These are phyloP conservation scores for Atherinomorus stipes DNA, from an alignment of 2,113 vertebrate species.

Conservation along the genomic window DNA sequence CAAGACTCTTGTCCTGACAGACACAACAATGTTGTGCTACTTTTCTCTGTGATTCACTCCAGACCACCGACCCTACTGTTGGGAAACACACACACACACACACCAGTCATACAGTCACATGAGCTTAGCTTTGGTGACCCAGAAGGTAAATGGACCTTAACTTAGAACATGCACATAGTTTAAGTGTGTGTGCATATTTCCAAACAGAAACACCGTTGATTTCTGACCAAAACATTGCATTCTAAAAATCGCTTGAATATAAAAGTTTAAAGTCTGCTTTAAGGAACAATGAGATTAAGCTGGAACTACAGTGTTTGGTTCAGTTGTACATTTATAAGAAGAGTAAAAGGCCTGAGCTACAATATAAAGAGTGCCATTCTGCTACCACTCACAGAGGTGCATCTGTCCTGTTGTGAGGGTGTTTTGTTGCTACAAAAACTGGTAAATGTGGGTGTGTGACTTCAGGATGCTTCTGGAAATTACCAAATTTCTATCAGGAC, in stretches of 20 bases:
- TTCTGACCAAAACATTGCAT: no score
- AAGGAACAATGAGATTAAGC: neutral
- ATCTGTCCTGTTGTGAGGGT: neutral
- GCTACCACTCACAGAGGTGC: neutral
- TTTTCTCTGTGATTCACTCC: conserved; percentile 31
- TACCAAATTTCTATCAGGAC: neutral
- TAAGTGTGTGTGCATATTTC: neutral
- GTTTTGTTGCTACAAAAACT: neutral
- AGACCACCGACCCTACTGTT: conserved; percentile 37
- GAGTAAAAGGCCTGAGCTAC: neutral
- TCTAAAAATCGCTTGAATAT: neutral
- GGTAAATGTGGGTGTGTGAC: neutral
- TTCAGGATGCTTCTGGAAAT: neutral
- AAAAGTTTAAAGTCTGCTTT: neutral
- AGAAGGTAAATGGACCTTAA: conserved; percentile 1
- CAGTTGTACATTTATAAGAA: neutral
- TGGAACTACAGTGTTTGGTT: neutral
- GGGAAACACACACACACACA: conserved; percentile 31
- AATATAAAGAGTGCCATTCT: neutral
- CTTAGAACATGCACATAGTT: neutral
- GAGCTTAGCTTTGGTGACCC: neutral
- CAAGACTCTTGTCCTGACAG: conserved; percentile 35
- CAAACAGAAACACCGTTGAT: neutral
- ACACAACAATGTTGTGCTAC: conserved; percentile 53
- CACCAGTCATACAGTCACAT: conserved; percentile 19